Conservation (phyloP, 2,113 vertebrate genomes). For the Desmodus rotundus region DNA sequence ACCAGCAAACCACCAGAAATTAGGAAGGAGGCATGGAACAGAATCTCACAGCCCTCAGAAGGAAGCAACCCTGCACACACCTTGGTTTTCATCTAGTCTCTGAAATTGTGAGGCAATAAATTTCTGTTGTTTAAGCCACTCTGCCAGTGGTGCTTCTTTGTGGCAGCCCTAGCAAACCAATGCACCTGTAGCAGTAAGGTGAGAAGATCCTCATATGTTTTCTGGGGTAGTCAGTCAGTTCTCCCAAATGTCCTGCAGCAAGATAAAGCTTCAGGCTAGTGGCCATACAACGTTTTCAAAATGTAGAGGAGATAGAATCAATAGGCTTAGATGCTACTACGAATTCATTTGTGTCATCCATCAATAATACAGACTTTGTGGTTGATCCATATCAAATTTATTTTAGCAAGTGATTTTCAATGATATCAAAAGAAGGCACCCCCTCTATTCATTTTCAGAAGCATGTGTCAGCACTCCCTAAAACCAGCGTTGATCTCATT, state of each 20-base stretch:
- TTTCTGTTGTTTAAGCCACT: neutral
- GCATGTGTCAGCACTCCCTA: constrained; percentile 46
- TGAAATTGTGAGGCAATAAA: neutral
- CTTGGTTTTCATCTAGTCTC: neutral
- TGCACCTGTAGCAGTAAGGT: neutral
- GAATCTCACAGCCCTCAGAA: neutral
- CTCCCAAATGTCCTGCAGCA: neutral
- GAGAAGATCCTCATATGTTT: neutral
- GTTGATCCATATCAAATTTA: constrained; percentile 65
- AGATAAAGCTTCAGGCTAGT: neutral
- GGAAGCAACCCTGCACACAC: neutral
- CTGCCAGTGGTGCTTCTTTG: neutral
- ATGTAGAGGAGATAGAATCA: constrained; percentile 20
- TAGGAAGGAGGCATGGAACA: neutral
- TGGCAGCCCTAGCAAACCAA: neutral
- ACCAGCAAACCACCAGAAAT: neutral
- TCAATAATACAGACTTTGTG: constrained; percentile 47
- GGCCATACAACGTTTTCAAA: constrained; percentile 1
- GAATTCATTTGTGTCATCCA: constrained; percentile 61
- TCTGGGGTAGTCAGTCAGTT: neutral
- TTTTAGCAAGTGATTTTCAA: constrained; percentile 61
- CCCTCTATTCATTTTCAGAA: constrained; percentile 66
- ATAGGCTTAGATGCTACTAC: constrained; percentile 31
- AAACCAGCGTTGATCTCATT: constrained; percentile 44
- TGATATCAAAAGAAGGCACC: constrained; percentile 48